Conservation (phyloP, 2,888 invertebrate species). For the Smittia aterrima region DNA sequence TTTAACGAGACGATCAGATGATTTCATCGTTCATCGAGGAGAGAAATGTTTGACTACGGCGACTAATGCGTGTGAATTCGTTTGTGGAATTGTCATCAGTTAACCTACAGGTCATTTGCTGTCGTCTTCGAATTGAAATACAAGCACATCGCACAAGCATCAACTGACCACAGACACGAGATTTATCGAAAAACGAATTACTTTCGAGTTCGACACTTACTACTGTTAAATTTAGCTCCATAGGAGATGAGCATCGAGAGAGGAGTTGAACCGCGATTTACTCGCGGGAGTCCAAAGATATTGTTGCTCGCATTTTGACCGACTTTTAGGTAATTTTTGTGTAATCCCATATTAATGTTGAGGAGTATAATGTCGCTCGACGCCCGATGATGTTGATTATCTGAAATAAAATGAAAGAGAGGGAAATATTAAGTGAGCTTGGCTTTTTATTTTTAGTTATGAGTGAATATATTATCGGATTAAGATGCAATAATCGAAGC, state of each 20-base stretch:
- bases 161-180: slow-evolving; percentile 4
- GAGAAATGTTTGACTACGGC: slow-evolving; percentile 13
- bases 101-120: slow-evolving; percentile 33
- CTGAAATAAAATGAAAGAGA: neutral
- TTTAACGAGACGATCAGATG: neutral
- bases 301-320: slow-evolving; percentile 71
- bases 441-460: neutral
- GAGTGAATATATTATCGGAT: too few relatives aligned
- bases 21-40: neutral
- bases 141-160: neutral
- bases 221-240: slow-evolving; percentile 70
- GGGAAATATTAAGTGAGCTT: neutral
- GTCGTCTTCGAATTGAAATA: neutral
- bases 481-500: neutral
- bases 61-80: slow-evolving; percentile 25
- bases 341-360: slow-evolving; percentile 60
- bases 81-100: slow-evolving; percentile 29
- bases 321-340: slow-evolving; percentile 75
- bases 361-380: neutral
- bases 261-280: slow-evolving; percentile 58
- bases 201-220: too few relatives aligned
- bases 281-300: slow-evolving; percentile 61
- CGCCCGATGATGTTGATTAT: slow-evolving; percentile 5
- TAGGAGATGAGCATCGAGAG: slow-evolving; percentile 79
- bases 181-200: neutral